These are phyloP conservation scores for Uropsilus gracilis DNA, from an alignment of 2,113 vertebrate species.

Conservation along the genomic window DNA sequence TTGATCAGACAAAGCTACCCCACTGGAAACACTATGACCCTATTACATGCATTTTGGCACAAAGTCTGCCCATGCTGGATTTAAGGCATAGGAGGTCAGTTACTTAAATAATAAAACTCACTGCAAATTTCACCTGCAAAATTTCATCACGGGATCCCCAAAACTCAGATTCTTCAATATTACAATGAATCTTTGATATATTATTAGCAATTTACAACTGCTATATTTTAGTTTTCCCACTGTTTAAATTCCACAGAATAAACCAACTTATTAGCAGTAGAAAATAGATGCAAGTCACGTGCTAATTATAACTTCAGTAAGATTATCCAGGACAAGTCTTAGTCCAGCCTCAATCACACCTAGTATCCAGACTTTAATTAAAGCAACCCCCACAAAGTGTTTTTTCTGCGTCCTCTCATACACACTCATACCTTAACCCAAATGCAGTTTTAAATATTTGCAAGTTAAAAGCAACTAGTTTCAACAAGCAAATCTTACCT, in stretches of 20 bases:
- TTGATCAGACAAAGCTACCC: neutral
- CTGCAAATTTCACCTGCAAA: neutral
- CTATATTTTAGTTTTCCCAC: neutral
- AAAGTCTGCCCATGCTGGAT: neutral
- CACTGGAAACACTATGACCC: neutral
- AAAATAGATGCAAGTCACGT: neutral
- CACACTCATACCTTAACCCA: neutral
- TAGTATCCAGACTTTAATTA: neutral
- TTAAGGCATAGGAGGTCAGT: neutral
- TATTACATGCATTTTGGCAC: neutral
- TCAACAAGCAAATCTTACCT: constrained; percentile 67
- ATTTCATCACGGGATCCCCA: neutral
- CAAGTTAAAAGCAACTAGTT: neutral
- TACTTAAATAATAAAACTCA: neutral
- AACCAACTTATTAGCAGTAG: constrained; percentile 8
- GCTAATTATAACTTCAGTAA: neutral
- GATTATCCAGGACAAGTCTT: neutral
- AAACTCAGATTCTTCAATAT: neutral
- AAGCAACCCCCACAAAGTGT: neutral
- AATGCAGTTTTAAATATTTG: neutral
- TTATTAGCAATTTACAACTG: neutral
- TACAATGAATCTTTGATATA: neutral
- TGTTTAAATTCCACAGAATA: constrained; percentile 53
- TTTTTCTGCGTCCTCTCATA: neutral
- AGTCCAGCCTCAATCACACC: neutral